Evolutionary conservation across 2,888 invertebrate genomes (phyloP).

Genomic region (Habroteleia sp.): DNA sequence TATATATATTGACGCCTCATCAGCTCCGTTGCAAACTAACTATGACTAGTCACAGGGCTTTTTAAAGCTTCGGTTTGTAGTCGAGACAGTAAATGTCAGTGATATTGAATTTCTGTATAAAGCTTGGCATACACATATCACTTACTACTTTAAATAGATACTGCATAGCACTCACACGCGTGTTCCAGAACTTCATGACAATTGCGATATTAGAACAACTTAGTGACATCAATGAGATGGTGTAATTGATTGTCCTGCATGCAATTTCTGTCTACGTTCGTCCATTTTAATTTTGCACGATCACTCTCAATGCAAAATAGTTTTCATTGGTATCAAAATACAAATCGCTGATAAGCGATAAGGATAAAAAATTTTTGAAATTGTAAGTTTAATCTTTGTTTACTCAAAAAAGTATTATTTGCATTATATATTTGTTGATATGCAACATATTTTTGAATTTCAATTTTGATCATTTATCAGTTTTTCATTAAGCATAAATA

Average conservation of each 20-base stretch:
- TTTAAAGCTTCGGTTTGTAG: constrained; percentile 61
- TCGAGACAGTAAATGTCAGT: constrained; percentile 65
- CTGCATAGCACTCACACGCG: not conserved
- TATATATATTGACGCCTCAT: constrained; percentile 19
- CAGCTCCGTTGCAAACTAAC: constrained; percentile 20
- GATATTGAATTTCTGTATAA: constrained; percentile 66
- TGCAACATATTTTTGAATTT: no score
- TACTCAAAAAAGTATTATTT: no score
- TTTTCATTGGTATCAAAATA: no score
- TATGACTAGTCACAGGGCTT: constrained; percentile 38
- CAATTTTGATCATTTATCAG: no score
- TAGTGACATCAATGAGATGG: not conserved
- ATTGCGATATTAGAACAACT: constrained; percentile 4
- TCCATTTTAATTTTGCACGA: no score
- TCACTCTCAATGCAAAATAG: no score
- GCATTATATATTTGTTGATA: no score
- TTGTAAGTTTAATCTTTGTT: no score
- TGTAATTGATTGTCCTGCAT: not conserved
- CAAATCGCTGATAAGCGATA: no score
- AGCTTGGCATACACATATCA: constrained; percentile 38
- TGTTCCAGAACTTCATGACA: constrained; percentile 4
- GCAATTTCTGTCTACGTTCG: no score
- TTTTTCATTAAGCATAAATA: no score
- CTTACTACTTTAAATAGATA: constrained; percentile 5
- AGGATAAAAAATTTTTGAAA: no score